These are phyloP conservation scores for Parauchenoglanis ngamensis DNA, from an alignment of 2,797 vertebrate species.

Conservation along the genomic window DNA sequence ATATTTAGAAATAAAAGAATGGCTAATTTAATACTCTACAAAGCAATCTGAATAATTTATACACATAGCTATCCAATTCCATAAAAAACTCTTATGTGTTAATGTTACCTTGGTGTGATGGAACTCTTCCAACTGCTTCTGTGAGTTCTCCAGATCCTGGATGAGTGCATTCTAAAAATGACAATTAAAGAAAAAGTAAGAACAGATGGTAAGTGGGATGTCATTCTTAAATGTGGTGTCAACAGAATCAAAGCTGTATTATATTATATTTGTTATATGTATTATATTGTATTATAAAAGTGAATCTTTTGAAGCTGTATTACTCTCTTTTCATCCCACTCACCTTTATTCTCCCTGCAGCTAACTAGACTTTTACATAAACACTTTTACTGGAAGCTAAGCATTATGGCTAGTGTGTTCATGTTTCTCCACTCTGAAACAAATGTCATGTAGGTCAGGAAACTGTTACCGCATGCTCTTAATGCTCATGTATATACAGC, in stretches of 20 bases:
- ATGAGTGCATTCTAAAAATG: slow-evolving; percentile 85
- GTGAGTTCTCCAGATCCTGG: slow-evolving; percentile 91
- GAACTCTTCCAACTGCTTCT: slow-evolving; percentile 92
- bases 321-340: background rate
- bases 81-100: background rate
- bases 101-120: slow-evolving; percentile 85
- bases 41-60: background rate
- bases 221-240: background rate
- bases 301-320: background rate
- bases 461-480: background rate
- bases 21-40: background rate
- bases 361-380: background rate
- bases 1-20: background rate
- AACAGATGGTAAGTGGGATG: background rate
- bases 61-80: background rate
- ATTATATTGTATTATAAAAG: background rate
- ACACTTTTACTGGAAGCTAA: background rate
- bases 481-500: background rate
- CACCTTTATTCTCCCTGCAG: background rate
- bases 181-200: background rate
- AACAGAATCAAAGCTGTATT: background rate
- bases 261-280: too few species aligned
- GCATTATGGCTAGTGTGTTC: background rate
- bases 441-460: background rate
- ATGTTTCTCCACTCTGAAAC: background rate